Base-by-base conservation (phyloP, 2,797 vertebrate species). In the Clarias pachynema region DNA sequence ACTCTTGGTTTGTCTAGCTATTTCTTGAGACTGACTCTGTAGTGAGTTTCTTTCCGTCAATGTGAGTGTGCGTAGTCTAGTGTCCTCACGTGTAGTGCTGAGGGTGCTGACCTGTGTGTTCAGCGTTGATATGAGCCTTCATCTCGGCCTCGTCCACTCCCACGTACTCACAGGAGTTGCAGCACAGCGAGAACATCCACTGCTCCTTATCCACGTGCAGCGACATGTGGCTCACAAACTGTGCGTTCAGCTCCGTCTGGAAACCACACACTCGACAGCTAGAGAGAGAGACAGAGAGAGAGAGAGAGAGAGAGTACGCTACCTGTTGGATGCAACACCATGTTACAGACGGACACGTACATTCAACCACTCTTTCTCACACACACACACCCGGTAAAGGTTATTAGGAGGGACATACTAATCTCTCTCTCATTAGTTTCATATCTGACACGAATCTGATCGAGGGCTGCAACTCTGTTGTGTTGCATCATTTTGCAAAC, bases 151-250 rank as follows among this genome's bases (percentile, higher is more conserved):
- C 98, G 89, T 99, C 98, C 96, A 97, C 98, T 90, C 97, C 98
- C 93, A 98, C 97, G 86, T 97, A 99, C 92, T 99, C 97, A 0
- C 98, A 99, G 72, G 95, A 91, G 59, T 95, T 97, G 94, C 98
- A 99, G 95, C 98, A 99, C 89, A 99, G 97, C 0, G 98, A 98
- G 95, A 99, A 99, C 98, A 99, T 99, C 98, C 98, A 99, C 95
- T 99, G 98, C 94, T 99, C 98, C 95, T 98, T 98, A 94, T 99
- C 98, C 95, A 99, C 98, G 80, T 99, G 98, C 91, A 99, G 97
- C 7, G 98, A 99, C 98, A 99, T 99, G 95, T 99, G 98, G 95
- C 97, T 98, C 93, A 99, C 98, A 92, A 99, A 99, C 96, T 99
- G 98, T 93, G 97, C 97, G 10, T 99, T 99, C 93, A 98, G 95